Evolutionary conservation across 2,888 invertebrate species (phyloP).

Genomic region (Erebia ligea): DNA sequence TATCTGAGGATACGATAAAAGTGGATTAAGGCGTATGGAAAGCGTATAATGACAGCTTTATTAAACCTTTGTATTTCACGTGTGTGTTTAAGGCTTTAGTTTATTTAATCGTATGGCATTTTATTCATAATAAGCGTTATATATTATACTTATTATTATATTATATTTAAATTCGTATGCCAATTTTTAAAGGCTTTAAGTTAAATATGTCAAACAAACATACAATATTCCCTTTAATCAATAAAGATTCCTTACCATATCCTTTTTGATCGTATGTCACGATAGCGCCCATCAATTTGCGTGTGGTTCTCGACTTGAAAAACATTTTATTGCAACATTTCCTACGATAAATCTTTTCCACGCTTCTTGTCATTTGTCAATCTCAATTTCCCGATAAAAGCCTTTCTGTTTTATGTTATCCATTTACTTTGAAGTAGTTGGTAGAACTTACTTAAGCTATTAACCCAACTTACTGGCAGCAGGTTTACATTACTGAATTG

Average conservation of each 20-base stretch:
- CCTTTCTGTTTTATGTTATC: constrained; percentile 51
- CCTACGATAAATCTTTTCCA: constrained; percentile 59
- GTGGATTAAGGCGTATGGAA: too few species aligned
- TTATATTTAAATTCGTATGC: too few species aligned
- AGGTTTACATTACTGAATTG: neutral
- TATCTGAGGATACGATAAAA: too few species aligned
- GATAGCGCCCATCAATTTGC: constrained; percentile 37
- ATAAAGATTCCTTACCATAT: neutral
- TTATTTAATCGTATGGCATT: too few species aligned
- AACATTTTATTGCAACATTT: constrained; percentile 59
- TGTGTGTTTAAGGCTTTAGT: too few species aligned
- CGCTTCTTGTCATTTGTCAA: constrained; percentile 65
- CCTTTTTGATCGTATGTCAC: constrained; percentile 37
- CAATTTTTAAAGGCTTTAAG: too few species aligned
- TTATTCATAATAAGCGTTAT: too few species aligned
- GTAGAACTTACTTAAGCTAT: constrained; percentile 1
- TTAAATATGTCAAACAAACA: neutral
- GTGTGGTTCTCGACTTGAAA: constrained; percentile 49
- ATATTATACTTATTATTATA: too few species aligned
- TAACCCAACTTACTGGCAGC: neutral
- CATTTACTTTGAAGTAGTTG: constrained; percentile 29
- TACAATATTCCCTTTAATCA: neutral
- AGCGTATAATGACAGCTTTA: too few species aligned
- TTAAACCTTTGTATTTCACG: too few species aligned
- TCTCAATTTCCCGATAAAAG: constrained; percentile 66